Conservation (phyloP, 2,797 vertebrate genomes). For the Galago senegalensis region DNA sequence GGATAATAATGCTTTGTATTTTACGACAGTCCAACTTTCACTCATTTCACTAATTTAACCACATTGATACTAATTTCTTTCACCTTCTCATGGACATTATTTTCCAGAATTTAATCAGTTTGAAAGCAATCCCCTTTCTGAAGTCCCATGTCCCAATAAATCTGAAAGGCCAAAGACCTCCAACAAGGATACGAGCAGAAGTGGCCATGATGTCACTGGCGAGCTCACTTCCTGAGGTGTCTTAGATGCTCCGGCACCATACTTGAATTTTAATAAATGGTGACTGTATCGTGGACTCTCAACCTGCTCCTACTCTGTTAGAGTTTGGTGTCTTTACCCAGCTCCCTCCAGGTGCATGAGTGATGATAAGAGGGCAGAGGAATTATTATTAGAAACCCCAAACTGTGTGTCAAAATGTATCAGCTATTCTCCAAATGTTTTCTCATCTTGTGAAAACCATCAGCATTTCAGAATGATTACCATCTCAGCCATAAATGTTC, state of each 20-base stretch:
- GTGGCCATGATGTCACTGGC: slow-evolving; percentile 73
- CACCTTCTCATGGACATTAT: slow-evolving; percentile 15
- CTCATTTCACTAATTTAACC: slow-evolving; percentile 60
- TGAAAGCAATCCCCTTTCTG: slow-evolving; percentile 71
- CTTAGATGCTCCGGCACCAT: neutral
- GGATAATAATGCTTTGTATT: slow-evolving; percentile 36
- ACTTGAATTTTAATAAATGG: slow-evolving; percentile 74
- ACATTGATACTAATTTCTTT: slow-evolving; percentile 61
- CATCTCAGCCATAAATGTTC: neutral
- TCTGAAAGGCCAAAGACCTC: slow-evolving; percentile 76
- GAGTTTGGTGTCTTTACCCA: neutral
- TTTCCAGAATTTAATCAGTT: slow-evolving; percentile 74
- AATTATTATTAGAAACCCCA: neutral
- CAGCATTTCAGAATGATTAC: neutral
- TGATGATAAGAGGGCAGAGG: neutral
- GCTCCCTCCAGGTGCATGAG: neutral
- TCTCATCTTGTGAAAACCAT: neutral
- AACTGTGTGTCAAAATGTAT: neutral
- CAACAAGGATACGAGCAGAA: slow-evolving; percentile 75
- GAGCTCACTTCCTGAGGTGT: slow-evolving; percentile 66
- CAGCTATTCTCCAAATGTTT: neutral
- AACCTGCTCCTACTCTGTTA: neutral
- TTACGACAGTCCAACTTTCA: slow-evolving; percentile 46
- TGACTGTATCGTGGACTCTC: neutral
- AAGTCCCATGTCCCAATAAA: slow-evolving; percentile 71